These are phyloP conservation scores for Scortum barcoo DNA, from an alignment of 2,113 vertebrate genomes.

Conservation along the genomic window DNA sequence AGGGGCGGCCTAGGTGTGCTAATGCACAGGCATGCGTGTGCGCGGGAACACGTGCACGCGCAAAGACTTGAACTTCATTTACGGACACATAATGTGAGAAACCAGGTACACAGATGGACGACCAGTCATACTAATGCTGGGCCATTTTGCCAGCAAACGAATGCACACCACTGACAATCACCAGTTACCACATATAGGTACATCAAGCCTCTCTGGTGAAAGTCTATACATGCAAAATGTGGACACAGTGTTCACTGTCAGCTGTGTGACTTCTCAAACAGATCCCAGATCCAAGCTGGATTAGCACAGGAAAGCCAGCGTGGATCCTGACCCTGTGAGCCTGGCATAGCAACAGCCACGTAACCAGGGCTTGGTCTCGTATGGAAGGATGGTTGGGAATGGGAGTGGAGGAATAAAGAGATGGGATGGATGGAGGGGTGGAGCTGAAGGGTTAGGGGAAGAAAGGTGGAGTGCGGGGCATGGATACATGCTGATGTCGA, in stretches of 20 bases:
- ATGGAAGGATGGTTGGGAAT: conserved; percentile 47
- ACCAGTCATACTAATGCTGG: conserved; percentile 3
- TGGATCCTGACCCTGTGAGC: conserved; percentile 30
- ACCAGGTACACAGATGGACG: conserved; percentile 29
- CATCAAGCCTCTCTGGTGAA: background rate
- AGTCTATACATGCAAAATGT: background rate
- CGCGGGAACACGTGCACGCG: conserved; percentile 22
- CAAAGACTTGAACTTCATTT: conserved; percentile 54
- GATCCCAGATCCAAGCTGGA: conserved; percentile 37
- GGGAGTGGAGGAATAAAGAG: conserved; percentile 57
- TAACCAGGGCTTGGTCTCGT: conserved; percentile 62
- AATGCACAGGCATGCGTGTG: conserved; percentile 62
- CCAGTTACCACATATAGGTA: background rate
- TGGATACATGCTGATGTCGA: conserved; percentile 4
- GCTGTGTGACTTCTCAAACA: conserved; percentile 18
- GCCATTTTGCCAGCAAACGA: background rate
- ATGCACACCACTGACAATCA: conserved; percentile 3
- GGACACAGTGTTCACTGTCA: conserved; percentile 11
- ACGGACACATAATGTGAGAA: conserved; percentile 42
- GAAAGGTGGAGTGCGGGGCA: conserved; percentile 9
- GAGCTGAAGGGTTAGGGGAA: conserved; percentile 30
- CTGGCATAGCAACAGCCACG: conserved; percentile 74
- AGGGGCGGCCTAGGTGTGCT: conserved; percentile 74
- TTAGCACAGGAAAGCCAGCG: conserved; percentile 43
- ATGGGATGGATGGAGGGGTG: conserved; percentile 54